Evolutionary conservation across 2,888 invertebrate species (phyloP), one percentile per base, ranked within the genome.

Genomic region (Gymnocheta viridis): DNA sequence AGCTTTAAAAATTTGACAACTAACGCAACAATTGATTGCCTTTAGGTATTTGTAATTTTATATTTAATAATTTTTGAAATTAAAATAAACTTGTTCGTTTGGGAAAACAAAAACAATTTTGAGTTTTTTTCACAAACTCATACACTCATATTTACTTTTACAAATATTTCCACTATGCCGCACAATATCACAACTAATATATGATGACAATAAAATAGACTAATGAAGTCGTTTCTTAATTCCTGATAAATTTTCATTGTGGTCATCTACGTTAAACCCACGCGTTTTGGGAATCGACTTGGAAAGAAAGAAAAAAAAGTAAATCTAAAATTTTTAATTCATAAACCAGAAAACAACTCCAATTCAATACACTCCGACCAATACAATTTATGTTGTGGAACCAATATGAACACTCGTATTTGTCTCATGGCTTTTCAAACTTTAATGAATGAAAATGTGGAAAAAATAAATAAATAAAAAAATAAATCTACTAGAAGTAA

Each of bases 181-280:
- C 35, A 60, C 44, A 72, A 69, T 64, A 70, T 66, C 74, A 69
- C 22, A 74, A 62, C 32, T 64, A 64, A 62, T 58, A 76, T 74
- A 83, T 66, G 80, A 80, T 72, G 80, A 76, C 72, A 80, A 83
- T 83, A 80, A 74, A 80, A 70, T 12, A 47, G 60, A 58, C 74
- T 83, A 83, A 83, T 83, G 79, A 83, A 69, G 83, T 76, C 64
- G 80, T 83, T 80, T 78, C 44, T 76, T 60, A 80, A 77, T 83
- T 83, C 64, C 80, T 67, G 80, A 70, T 83, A 58, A 54, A 72
- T 80, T 58, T 64, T 29, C 67, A 60, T 80, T 66, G 70, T 72
- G 80, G 78, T 62, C 80, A 64, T 51, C 69, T 62, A 56, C 47
- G 56, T 19, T 9, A 54, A 83, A n/a, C 77, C 79, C 72, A 79